phyloP scores from a whole-genome alignment of 2,113 vertebrate genomes.

The Motacilla alba region DNA sequence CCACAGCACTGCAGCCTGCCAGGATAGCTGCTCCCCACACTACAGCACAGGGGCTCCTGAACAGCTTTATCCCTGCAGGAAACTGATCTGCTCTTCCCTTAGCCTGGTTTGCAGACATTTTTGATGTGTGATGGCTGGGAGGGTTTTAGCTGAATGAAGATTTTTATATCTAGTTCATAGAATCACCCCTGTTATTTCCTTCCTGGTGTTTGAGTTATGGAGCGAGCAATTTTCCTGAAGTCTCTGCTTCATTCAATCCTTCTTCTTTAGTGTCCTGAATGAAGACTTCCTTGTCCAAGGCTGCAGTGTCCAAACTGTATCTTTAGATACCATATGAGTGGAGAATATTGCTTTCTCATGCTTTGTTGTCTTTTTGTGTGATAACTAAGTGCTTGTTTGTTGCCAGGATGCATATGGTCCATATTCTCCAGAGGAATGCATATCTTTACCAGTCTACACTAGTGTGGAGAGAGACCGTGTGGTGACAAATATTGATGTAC shows the following conservation, averaged over 20 bases:
- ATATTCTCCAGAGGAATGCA: constrained; percentile 82
- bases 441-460: constrained; percentile 89
- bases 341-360: neutral
- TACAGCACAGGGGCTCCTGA: neutral
- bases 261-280: neutral
- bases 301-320: neutral
- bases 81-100: too few species aligned
- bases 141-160: neutral
- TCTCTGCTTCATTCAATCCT: neutral
- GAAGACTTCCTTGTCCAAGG: neutral
- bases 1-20: neutral
- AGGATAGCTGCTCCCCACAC: neutral
- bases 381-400: neutral
- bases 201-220: neutral
- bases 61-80: neutral
- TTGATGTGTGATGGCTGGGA: neutral
- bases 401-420: constrained; percentile 77
- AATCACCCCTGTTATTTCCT: neutral
- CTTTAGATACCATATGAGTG: neutral
- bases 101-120: neutral
- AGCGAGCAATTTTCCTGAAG: neutral
- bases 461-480: constrained; percentile 86
- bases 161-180: neutral
- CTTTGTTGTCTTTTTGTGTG: neutral
- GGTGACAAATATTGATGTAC: constrained; percentile 88